Evolutionary conservation across 1,140 invertebrate species (phyloP), one percentile per base, ranked within the genome.

Genomic region (Brachionus rubens): DNA sequence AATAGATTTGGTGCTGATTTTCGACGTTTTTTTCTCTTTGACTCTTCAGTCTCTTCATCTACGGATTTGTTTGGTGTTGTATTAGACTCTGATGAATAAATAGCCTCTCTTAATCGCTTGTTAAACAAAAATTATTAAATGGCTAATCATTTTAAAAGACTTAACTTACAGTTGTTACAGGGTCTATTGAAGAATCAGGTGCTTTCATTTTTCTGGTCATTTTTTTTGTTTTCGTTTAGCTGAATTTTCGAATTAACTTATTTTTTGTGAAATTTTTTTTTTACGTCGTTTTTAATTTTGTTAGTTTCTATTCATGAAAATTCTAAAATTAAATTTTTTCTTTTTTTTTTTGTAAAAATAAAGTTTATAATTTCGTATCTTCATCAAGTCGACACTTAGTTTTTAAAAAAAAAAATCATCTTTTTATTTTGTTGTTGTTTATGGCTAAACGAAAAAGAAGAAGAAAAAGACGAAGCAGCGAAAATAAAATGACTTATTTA

Each of bases 281-380:
- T 65, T 65, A 59, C 54, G 54, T 59, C 33, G 54, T 59, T 59
- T 59, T 59, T 59, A n/a, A n/a, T n/a, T n/a, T n/a, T n/a, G n/a
- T n/a, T 36, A 5, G 36, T 33, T 59, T 59, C 30, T 33, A 59
- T 59, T 59, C 54, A 59, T 59, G 30, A 59, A 59, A 36, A 59
- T 59, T 59, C 36, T 33, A 36, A 59, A 59, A 59, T 33, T 59
- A 36, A 59, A 54, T 33, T 59, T 59, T 59, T 59, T 59, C 33
- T 14, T 59, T 59, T 36, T 19, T 59, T 40, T 28, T 59, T 59
- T 59, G 33, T 36, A 59, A 59, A 59, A 59, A 36, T 36, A 59
- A 59, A 33, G 33, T 59, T 59, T 59, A 33, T 36, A 59, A 59
- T 59, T 59, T 59, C 54, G 54, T 59, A 59, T 40, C 54, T 59